These are phyloP conservation scores for Pristiophorus japonicus DNA, from an alignment of 2,113 vertebrate genomes.

Conservation along the genomic window DNA sequence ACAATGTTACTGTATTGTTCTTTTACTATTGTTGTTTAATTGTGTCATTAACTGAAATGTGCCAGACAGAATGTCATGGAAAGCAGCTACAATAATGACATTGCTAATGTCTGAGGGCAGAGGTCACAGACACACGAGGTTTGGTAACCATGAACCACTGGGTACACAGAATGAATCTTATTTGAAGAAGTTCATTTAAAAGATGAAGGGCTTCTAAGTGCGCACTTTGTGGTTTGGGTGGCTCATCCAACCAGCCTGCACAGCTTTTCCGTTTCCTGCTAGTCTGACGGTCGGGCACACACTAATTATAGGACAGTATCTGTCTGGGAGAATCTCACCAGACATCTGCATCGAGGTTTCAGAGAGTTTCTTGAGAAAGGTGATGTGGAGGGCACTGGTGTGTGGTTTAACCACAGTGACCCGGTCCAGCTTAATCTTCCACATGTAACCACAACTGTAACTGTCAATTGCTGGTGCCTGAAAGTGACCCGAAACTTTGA, in stretches of 20 bases:
- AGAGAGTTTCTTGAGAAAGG: conserved; percentile 37
- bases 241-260: background rate
- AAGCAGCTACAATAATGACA: conserved; percentile 17
- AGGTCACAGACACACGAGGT: background rate
- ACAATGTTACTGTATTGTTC: background rate
- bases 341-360: conserved; percentile 38
- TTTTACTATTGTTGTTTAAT: background rate
- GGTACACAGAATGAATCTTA: background rate
- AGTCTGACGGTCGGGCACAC: background rate
- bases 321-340: conserved; percentile 29
- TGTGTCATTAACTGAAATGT: background rate
- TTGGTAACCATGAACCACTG: background rate
- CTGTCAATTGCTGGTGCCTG: background rate
- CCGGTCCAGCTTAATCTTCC: conserved; percentile 34
- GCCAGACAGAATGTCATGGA: no score
- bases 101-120: background rate
- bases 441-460: conserved; percentile 17
- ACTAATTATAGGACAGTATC: conserved; percentile 29
- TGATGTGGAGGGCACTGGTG: conserved; percentile 41
- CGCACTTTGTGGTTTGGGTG: conserved; percentile 31
- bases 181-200: conserved; percentile 14
- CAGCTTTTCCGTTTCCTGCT: conserved; percentile 30
- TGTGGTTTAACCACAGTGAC: conserved; percentile 45
- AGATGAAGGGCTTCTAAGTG: background rate
- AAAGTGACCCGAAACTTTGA: background rate